Conservation (phyloP, 2,113 vertebrate genomes). For the Pyxicephalus adspersus region DNA sequence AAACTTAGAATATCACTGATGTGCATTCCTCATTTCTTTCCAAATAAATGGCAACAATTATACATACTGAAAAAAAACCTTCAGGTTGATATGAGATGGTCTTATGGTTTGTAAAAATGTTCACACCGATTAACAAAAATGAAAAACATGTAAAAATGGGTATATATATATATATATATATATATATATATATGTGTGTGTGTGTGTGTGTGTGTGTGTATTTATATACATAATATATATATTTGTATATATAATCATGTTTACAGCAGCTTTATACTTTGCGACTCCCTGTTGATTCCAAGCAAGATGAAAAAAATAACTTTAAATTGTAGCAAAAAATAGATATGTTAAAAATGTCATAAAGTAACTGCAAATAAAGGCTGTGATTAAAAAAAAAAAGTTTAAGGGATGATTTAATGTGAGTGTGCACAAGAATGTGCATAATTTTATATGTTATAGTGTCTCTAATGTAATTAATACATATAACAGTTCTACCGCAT, state of each 20-base stretch:
- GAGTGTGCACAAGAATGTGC: constrained; percentile 82
- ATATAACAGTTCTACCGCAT: constrained; percentile 87
- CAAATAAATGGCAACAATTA: constrained; percentile 67
- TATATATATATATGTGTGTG: constrained; percentile 68
- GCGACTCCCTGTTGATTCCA: constrained; percentile 99
- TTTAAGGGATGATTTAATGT: constrained; percentile 74
- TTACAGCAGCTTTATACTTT: constrained; percentile 99
- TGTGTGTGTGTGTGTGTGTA: constrained; percentile 63
- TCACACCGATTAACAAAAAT: constrained; percentile 69
- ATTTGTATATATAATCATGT: constrained; percentile 63
- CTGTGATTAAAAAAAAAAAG: constrained; percentile 70
- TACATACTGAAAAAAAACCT: constrained; percentile 65
- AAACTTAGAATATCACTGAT: constrained; percentile 82
- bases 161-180: constrained; percentile 62
- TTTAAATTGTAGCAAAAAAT: constrained; percentile 75
- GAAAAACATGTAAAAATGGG: constrained; percentile 80
- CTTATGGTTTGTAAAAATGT: constrained; percentile 63
- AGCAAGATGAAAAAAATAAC: constrained; percentile 69
- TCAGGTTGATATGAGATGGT: constrained; percentile 60
- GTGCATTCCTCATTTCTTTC: constrained; percentile 95
- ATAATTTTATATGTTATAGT: constrained; percentile 72
- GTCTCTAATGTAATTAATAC: constrained; percentile 83
- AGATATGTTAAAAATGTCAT: constrained; percentile 66
- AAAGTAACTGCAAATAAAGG: constrained; percentile 63
- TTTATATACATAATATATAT: constrained; percentile 14